Conservation (phyloP, 2,888 invertebrate genomes). For the Acrobasis suavella region DNA sequence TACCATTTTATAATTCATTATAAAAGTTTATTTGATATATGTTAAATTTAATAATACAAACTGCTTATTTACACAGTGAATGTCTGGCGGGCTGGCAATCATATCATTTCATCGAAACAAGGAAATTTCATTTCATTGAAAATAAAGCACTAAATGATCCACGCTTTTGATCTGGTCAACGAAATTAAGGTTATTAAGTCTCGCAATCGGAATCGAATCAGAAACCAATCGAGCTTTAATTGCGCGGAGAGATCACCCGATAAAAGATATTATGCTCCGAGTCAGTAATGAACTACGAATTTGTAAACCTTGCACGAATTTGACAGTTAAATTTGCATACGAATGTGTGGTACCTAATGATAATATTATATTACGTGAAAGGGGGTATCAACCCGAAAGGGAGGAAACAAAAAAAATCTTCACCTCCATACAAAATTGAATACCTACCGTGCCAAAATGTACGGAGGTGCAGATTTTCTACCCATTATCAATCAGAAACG, state of each 20-base stretch:
- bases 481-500: no score
- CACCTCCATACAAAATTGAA: no score
- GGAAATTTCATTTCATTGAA: background rate
- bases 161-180: constrained; percentile 16
- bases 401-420: no score
- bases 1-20: no score
- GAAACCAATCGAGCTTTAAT: constrained; percentile 21
- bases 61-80: no score
- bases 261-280: constrained; percentile 19
- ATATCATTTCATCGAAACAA: background rate
- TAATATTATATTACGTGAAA: no score
- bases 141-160: background rate
- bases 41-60: no score
- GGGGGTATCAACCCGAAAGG: no score
- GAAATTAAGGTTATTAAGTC: constrained; percentile 22
- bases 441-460: no score
- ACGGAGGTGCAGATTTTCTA: no score
- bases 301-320: background rate
- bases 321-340: background rate
- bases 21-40: no score
- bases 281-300: constrained; percentile 11
- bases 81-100: no score
- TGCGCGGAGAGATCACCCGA: constrained; percentile 21
- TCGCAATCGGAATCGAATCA: constrained; percentile 22
- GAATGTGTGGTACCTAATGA: background rate